Base-by-base conservation (phyloP, 2,113 vertebrate genomes). In the Onychorhynchus coronatus region DNA sequence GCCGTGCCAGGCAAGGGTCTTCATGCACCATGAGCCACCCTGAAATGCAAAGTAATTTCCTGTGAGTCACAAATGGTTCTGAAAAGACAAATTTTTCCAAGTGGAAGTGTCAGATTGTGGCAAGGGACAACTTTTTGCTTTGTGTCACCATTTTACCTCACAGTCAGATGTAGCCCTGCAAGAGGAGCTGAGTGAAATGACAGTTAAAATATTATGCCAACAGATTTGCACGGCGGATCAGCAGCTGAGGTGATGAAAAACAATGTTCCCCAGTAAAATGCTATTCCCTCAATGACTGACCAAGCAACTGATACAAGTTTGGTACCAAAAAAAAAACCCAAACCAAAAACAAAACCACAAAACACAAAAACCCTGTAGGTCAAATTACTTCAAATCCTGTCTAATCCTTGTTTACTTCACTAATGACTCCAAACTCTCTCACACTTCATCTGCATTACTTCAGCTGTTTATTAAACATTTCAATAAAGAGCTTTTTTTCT, bases 181-280 rank as follows among this genome's bases (percentile, higher is more conserved):
- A 68, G 7, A 67, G 24, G 65, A 78, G 62, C 5, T 0, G 0
- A 71, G 18, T 52, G 50, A 81, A 78, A 56, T 9, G 16, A 70
- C 10, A 56, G 21, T 7, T 39, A 52, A 63, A 92, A 15, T 63
- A 58, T 16, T 66, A 82, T 3, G 35, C 63, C 25, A 77, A n/a
- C 6, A 2, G 3, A 76, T 61, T 28, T 55, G 71, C 66, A 61
- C 23, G 1, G 2, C 0, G 0, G 35, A 79, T 65, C 70, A 58
- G 79, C 46, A 70, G 37, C 46, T 81, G 55, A 41, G 1, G 5
- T 46, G 74, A 83, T 73, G 49, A 75, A 70, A 78, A 92, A 50
- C 31, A 93, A 18, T 39, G 88, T 44, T 91, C 6, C 25, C 25
- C n/a, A 49, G 49, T 35, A 88, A 83, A 86, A 67, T 6, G 33